Percentiles rank a stretch among this genome's conserved stretches.
phyloP scores from a whole-genome alignment of 2,113 vertebrate genomes.

The Syrmaticus mikado region DNA sequence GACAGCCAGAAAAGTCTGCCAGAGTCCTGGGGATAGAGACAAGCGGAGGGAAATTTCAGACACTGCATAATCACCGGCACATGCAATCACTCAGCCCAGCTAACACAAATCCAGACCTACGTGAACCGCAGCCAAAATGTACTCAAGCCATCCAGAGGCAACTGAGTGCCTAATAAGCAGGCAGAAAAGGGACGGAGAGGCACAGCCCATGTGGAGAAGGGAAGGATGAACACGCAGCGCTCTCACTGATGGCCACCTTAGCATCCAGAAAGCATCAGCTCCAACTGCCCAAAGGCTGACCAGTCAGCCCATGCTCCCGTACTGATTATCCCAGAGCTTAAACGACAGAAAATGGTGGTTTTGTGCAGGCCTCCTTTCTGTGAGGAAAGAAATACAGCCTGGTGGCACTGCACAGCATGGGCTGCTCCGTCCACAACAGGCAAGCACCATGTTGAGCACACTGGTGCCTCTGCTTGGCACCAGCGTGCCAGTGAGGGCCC shows the following conservation, averaged over 20 bases:
- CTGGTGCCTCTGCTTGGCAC: neutral
- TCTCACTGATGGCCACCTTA: rapidly evolving
- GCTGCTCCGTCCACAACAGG: neutral
- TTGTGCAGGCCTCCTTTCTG: neutral
- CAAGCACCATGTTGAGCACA: neutral
- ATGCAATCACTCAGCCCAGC: neutral
- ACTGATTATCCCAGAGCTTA: neutral
- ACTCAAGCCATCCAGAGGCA: neutral
- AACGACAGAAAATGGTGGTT: neutral
- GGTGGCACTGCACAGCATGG: neutral
- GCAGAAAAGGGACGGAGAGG: neutral
- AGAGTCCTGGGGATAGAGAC: neutral
- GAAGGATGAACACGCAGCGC: rapidly evolving
- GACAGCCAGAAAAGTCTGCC: conserved; percentile 1
- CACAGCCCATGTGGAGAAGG: neutral
- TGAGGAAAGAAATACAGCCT: neutral
- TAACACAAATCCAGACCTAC: neutral
- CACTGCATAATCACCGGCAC: conserved; percentile 39
- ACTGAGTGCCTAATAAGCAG: rapidly evolving
- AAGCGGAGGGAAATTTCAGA: neutral
- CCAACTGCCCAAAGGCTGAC: neutral
- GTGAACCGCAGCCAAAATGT: neutral
- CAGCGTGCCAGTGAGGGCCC: too few species aligned
- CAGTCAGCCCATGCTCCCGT: neutral
- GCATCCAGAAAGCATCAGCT: rapidly evolving